Conservation (phyloP, 2,797 vertebrate species). For the Oreochromis mossambicus region DNA sequence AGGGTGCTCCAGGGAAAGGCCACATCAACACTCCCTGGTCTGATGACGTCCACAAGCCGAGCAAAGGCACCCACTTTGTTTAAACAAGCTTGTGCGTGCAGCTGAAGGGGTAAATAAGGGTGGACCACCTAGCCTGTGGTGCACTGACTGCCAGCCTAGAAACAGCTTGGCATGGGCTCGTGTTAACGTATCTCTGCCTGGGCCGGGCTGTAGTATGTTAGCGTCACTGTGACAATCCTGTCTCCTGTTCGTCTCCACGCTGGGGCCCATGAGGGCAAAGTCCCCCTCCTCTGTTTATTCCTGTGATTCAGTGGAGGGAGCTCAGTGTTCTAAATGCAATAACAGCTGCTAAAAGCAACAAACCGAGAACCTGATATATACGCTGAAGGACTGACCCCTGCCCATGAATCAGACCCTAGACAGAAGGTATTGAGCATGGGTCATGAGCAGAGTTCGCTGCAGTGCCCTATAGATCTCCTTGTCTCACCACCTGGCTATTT, state of each 20-base stretch:
- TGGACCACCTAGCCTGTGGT: slow-evolving; percentile 73
- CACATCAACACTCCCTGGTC: slow-evolving; percentile 52
- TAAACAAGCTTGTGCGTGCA: slow-evolving; percentile 65
- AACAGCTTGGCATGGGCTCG: slow-evolving; percentile 8
- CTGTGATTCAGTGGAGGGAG: slow-evolving; percentile 10
- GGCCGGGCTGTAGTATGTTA: neutral
- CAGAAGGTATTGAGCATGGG: slow-evolving; percentile 49
- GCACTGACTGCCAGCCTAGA: slow-evolving; percentile 37
- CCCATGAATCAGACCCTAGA: slow-evolving; percentile 56
- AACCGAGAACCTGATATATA: slow-evolving; percentile 70
- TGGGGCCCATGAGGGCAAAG: neutral
- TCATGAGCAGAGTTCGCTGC: slow-evolving; percentile 38
- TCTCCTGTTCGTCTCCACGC: neutral
- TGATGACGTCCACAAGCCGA: slow-evolving; percentile 64
- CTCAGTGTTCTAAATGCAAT: slow-evolving; percentile 62
- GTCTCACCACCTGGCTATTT: slow-evolving; percentile 14
- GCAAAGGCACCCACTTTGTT: slow-evolving; percentile 70
- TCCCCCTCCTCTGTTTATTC: neutral
- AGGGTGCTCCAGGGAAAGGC: slow-evolving; percentile 48
- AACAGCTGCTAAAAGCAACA: slow-evolving; percentile 74
- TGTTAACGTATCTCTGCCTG: neutral
- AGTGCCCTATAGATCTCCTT: slow-evolving; percentile 7
- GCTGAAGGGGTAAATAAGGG: slow-evolving; percentile 70
- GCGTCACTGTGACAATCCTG: neutral
- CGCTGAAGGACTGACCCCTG: slow-evolving; percentile 50